Evolutionary conservation across 2,797 vertebrate genomes (phyloP).

Genomic region (Gallinago solitaria): DNA sequence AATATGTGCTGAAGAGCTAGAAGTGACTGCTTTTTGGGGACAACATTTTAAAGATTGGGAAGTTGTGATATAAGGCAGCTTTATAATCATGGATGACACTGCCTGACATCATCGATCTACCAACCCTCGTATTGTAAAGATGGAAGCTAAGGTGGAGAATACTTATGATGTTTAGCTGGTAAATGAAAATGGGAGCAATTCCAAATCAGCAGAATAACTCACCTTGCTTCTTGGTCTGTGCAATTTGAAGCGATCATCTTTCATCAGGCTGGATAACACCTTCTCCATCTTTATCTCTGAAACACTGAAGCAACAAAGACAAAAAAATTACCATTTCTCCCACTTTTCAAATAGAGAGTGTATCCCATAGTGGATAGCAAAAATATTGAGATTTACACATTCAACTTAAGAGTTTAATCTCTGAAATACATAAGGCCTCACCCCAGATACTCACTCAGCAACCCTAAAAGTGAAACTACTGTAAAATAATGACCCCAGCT

Average conservation of each 20-base stretch:
- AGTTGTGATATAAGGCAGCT: background rate
- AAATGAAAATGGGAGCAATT: background rate
- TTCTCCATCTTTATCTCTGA: conserved; percentile 88
- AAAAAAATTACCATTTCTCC: background rate
- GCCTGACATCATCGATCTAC: background rate
- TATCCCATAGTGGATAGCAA: background rate
- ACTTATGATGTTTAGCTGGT: background rate
- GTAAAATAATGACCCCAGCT: background rate
- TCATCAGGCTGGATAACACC: conserved; percentile 84
- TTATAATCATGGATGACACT: background rate
- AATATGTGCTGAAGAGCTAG: background rate
- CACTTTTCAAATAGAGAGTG: rapidly evolving
- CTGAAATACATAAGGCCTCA: background rate
- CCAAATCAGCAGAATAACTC: conserved; percentile 31
- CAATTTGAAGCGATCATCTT: conserved; percentile 82
- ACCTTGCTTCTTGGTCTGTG: conserved; percentile 83
- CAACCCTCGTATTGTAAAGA: background rate
- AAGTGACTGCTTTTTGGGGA: background rate
- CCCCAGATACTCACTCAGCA: background rate
- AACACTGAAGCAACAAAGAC: conserved; percentile 75
- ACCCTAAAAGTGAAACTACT: background rate
- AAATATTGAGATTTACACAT: background rate
- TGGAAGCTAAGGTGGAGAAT: background rate
- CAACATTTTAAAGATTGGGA: background rate
- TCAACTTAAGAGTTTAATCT: background rate